phyloP scores from a whole-genome alignment of 2,797 vertebrate genomes.

The Alosa sapidissima region DNA sequence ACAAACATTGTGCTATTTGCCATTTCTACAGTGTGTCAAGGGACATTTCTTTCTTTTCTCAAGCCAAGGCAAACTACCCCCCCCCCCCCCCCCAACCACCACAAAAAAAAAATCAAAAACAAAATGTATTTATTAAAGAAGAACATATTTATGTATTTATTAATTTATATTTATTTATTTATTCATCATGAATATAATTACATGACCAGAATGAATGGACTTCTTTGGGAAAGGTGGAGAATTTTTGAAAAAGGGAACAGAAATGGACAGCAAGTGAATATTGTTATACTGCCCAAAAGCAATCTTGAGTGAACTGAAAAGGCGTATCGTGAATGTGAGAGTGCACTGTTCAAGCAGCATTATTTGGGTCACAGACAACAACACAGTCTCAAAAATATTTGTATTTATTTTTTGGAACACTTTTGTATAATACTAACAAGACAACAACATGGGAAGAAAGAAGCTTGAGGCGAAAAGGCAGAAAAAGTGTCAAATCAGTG shows the following conservation, averaged over 20 bases:
- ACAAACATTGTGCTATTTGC: not conserved
- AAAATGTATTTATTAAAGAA: slow-evolving; percentile 69
- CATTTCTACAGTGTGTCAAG: not conserved
- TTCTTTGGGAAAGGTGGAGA: slow-evolving; percentile 42
- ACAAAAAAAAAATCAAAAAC: not conserved
- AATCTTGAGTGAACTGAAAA: slow-evolving; percentile 32
- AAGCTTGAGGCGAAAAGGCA: slow-evolving; percentile 38
- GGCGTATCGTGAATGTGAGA: slow-evolving; percentile 23
- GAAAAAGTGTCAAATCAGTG: slow-evolving; percentile 48
- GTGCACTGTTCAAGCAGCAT: not conserved
- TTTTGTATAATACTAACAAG: slow-evolving; percentile 68
- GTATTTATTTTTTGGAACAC: slow-evolving; percentile 75
- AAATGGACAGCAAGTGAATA: slow-evolving; percentile 35
- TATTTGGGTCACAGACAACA: slow-evolving; percentile 51
- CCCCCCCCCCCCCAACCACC: not conserved
- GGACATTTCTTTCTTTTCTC: slow-evolving; percentile 34
- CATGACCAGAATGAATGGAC: slow-evolving; percentile 46
- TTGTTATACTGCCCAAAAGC: slow-evolving; percentile 22
- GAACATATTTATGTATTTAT: slow-evolving; percentile 80
- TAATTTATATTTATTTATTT: slow-evolving; percentile 79
- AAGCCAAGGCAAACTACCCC: slow-evolving; percentile 58
- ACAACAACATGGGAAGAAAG: slow-evolving; percentile 30
- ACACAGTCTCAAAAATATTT: slow-evolving; percentile 65
- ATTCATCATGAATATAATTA: slow-evolving; percentile 61
- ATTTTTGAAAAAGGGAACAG: slow-evolving; percentile 28